These are phyloP conservation scores for Ranitomeya imitator DNA, from an alignment of 2,113 vertebrate genomes.

Conservation along the genomic window DNA sequence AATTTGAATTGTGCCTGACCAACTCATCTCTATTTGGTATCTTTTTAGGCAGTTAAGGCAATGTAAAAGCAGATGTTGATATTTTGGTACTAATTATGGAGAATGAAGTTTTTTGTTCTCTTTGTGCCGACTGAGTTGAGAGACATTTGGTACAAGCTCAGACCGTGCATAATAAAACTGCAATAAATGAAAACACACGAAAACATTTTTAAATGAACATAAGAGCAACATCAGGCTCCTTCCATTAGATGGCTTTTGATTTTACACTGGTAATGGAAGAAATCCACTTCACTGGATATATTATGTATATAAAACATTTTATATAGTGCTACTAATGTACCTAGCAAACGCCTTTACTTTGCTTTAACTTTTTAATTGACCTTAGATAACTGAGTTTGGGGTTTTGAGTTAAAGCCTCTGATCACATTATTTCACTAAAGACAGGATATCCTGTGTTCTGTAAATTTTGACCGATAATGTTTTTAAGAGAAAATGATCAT, in stretches of 20 bases:
- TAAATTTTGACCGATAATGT: neutral
- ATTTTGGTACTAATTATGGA: neutral
- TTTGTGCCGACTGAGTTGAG: neutral
- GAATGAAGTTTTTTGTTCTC: slow-evolving; percentile 2
- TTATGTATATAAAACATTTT: slow-evolving; percentile 50
- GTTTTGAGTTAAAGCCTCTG: neutral
- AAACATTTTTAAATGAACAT: slow-evolving; percentile 26
- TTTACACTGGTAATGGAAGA: slow-evolving; percentile 46
- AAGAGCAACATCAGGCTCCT: slow-evolving; percentile 2
- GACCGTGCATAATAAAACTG: slow-evolving; percentile 15
- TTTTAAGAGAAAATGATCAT: slow-evolving; percentile 9
- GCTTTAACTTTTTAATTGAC: slow-evolving; percentile 29
- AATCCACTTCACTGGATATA: slow-evolving; percentile 19
- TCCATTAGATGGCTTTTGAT: slow-evolving; percentile 45
- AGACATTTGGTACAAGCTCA: neutral
- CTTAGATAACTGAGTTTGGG: slow-evolving; percentile 21
- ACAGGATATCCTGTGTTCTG: slow-evolving; percentile 23
- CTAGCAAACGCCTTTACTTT: slow-evolving; percentile 17
- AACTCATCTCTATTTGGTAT: neutral
- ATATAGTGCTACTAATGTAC: slow-evolving; percentile 44
- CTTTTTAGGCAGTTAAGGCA: neutral
- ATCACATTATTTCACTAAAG: neutral
- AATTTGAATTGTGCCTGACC: no score
- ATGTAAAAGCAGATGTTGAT: neutral
- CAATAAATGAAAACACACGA: slow-evolving; percentile 19